Conservation (phyloP, 2,797 vertebrate species). For the Enteromius radiatus region DNA sequence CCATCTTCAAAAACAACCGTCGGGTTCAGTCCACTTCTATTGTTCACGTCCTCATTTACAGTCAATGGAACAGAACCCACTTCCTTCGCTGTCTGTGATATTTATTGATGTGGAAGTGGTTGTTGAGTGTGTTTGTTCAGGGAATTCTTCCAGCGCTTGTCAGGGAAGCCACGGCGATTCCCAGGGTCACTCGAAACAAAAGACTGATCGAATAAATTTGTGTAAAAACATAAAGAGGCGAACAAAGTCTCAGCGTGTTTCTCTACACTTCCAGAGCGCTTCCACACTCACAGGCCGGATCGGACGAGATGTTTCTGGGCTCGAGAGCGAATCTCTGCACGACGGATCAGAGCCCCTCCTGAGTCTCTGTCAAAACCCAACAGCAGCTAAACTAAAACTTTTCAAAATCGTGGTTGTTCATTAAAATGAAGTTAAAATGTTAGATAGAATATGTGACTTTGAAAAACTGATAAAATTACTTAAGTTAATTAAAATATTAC, state of each 20-base stretch:
- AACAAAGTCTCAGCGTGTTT: constrained; percentile 70
- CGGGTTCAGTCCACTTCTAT: constrained; percentile 20
- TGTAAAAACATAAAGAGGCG: constrained; percentile 78
- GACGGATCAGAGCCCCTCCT: not conserved
- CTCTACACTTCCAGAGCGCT: constrained; percentile 65
- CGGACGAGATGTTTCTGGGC: constrained; percentile 32
- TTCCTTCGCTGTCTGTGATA: constrained; percentile 11
- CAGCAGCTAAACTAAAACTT: not conserved
- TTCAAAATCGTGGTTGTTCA: not conserved
- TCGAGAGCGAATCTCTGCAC: not conserved
- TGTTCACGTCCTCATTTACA: constrained; percentile 31
- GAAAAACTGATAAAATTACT: too few species aligned
- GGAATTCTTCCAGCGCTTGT: constrained; percentile 71
- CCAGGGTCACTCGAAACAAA: constrained; percentile 76
- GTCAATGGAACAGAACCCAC: constrained; percentile 6
- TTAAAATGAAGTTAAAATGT: not conserved
- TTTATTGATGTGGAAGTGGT: constrained; percentile 34
- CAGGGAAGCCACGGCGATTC: constrained; percentile 73
- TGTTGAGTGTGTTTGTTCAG: constrained; percentile 41
- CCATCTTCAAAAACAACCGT: constrained; percentile 46
- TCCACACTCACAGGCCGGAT: not conserved
- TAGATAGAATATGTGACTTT: not conserved
- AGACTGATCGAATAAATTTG: constrained; percentile 80
- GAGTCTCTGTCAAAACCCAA: constrained; percentile 17
- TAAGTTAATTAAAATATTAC: too few species aligned